Conservation (phyloP, 2,113 vertebrate species). For the Phrynocephalus versicolor region DNA sequence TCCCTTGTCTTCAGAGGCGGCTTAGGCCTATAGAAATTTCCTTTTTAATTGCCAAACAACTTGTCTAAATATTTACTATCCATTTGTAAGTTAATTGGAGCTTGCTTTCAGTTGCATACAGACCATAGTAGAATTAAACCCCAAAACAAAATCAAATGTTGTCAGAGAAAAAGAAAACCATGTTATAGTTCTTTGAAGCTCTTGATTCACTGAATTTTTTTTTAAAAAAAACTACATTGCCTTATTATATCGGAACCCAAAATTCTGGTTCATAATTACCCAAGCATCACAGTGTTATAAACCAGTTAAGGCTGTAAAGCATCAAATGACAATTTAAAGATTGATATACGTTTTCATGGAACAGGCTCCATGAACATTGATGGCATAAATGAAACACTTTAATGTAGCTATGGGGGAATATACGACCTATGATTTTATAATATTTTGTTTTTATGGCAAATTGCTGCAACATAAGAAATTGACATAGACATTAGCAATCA, state of each 20-base stretch:
- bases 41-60: background rate
- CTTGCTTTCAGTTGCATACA: background rate
- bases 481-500: too few species aligned
- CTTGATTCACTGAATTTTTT: background rate
- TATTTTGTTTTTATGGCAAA: background rate
- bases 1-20: background rate
- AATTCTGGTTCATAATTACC: background rate
- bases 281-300: constrained; percentile 4
- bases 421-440: background rate
- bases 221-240: background rate
- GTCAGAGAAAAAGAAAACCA: background rate
- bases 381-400: background rate
- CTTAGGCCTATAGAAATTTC: background rate
- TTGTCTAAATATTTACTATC: constrained; percentile 2
- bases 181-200: background rate
- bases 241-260: background rate
- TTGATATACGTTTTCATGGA: background rate
- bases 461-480: too few species aligned
- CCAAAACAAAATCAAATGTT: background rate
- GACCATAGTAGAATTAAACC: background rate
- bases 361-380: too few species aligned
- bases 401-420: background rate
- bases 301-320: background rate
- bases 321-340: background rate
- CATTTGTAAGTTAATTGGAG: background rate